Conservation (phyloP, 1,140 invertebrate genomes). For the Scaptomyza hsui region DNA sequence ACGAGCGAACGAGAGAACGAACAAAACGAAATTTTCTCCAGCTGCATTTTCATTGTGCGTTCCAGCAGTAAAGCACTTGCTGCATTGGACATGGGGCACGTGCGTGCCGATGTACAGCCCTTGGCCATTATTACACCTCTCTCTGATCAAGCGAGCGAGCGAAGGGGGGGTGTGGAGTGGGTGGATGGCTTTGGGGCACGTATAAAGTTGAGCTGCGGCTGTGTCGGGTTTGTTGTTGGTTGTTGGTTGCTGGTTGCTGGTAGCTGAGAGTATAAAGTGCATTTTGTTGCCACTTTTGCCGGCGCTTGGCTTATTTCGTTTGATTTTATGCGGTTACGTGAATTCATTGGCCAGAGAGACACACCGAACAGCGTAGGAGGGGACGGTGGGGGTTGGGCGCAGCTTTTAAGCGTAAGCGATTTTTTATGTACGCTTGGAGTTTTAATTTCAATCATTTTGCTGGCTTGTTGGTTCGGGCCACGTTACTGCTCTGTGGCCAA, state of each 20-base stretch:
- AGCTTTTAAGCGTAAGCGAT: conserved; percentile 76
- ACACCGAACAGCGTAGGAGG: background rate
- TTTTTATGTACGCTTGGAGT: conserved; percentile 78
- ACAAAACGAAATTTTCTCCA: too few species aligned
- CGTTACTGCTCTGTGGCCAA: conserved; percentile 15
- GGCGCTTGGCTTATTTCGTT: conserved; percentile 79
- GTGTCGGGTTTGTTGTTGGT: conserved; percentile 19
- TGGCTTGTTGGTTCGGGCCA: conserved; percentile 45
- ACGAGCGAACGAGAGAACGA: background rate
- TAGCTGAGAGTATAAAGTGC: conserved; percentile 59
- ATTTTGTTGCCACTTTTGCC: conserved; percentile 79
- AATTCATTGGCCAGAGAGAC: conserved; percentile 64
- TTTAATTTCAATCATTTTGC: conserved; percentile 80
- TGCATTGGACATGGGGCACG: conserved; percentile 52
- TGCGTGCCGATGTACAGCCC: conserved; percentile 65
- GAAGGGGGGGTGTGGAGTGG: background rate
- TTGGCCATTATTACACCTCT: conserved; percentile 78
- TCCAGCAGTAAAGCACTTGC: conserved; percentile 37
- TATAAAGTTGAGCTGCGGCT: conserved; percentile 38
- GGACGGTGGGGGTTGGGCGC: background rate
- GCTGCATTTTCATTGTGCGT: conserved; percentile 57
- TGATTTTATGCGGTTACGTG: conserved; percentile 82
- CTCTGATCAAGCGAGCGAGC: background rate
- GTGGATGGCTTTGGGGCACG: conserved; percentile 38
- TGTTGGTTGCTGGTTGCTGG: background rate